Evolutionary conservation across 1,140 invertebrate species (phyloP), one percentile per base, ranked within the genome.

Genomic region (Ceratitis capitata): DNA sequence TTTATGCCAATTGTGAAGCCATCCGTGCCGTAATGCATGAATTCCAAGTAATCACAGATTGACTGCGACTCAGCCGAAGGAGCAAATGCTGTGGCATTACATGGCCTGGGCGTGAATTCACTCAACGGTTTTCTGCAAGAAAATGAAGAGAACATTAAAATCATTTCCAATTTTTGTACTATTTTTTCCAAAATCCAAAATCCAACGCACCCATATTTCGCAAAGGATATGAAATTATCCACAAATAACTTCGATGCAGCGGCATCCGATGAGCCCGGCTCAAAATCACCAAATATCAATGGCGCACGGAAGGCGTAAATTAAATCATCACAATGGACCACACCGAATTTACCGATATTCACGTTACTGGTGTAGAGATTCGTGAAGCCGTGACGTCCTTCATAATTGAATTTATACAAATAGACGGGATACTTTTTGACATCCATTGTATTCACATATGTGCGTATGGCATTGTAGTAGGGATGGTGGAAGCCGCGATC

Each of bases 291-390:
- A 82, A 92, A 92, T 0, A 91, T 10, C 53, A 87, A 14, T 1
- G 91, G 91, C 82, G 89, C 89, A 4, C 88, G 88, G 51, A 92
- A 89, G 0, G 91, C 61, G 78, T 92, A 92, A 39, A 92, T 87
- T 6, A 91, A 82, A 87, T 92, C 91, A 86, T 92, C 91, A 74
- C 90, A 91, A 61, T 92, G 91, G 0, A 91, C 89, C 0, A 89
- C 89, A 3, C 89, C 90, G 69, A 90, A 91, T 61, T 91, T 86
- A 0, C 84, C 69, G 1, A 45, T 84, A 0, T 87, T 82, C 78
- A 87, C 45, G 3, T 86, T 88, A 1, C 85, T 86, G 0, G 91
- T 89, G 39, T 89, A 92, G 14, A 88, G 86, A 5, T 85, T 86
- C 14, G 91, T 86, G 78, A 88, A 92, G 29, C 89, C 89, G 7